Evolutionary conservation across 2,797 vertebrate genomes (phyloP), one percentile per base, ranked within the genome.

Genomic region (Hylomyscus alleni): DNA sequence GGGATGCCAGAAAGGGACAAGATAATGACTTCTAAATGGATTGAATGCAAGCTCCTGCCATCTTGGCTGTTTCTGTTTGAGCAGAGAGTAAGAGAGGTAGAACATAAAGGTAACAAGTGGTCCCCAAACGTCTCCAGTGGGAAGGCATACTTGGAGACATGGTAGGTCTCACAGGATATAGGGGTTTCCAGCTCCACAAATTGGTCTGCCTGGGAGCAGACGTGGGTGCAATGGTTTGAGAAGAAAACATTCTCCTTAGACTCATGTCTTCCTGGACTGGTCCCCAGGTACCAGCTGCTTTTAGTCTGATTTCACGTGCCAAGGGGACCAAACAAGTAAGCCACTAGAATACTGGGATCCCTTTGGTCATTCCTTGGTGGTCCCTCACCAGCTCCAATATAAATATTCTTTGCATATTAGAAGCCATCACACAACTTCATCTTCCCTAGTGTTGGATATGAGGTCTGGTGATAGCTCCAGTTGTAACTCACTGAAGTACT

Each of bases 331-430:
- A 47, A 76, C 31, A 12, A 40, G 67, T 52, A 19, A 22, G 34
- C 0, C 3, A 11, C 8, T 52, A 11, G 58, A 77, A 62, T 0
- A 0, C 3, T 54, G 89, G 89, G n/a, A 2, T 9, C 10, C 37
- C 40, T 87, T 19, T 3, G 24, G 31, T 34, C 72, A 29, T 20
- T 34, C 40, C 50, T 8, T 4, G 17, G 20, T 3, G 19, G 20
- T 58, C 10, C 22, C 31, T 26, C 1, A 44, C 12, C 40, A 69
- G 26, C 86, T 83, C 58, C 50, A 40, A 2, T 31, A 62, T 34
- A 75, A 92, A 95, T 62, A 67, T 11, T 44, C 47, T 93, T 34
- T 44, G 72, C 2, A 2, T 37, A 20, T 31, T 54, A 40, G 80
- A 92, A 73, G n/a, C 34, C 13, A 26, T 54, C 37, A 17, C 40